These are phyloP conservation scores for Apogon talboti DNA, from an alignment of 2,797 vertebrate species.

Conservation along the genomic window DNA sequence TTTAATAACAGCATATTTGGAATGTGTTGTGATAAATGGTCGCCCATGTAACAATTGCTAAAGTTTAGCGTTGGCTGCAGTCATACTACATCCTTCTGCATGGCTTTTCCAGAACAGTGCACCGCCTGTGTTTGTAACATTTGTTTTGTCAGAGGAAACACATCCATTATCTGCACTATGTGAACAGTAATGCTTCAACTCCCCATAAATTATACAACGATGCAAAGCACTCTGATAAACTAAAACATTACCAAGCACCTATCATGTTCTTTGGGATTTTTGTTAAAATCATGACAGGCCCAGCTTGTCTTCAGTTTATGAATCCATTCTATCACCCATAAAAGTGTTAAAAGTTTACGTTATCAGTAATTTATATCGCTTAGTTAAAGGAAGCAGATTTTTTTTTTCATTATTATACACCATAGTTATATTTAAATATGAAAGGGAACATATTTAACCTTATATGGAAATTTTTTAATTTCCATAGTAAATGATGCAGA, in stretches of 20 bases:
- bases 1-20: constrained; percentile 92
- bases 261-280: constrained; percentile 37
- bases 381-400: constrained; percentile 2
- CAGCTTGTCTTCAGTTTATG: neutral
- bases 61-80: constrained; percentile 91
- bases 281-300: constrained; percentile 22
- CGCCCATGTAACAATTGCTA: constrained; percentile 90
- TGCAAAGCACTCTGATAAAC: constrained; percentile 32
- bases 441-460: too few species aligned
- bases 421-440: neutral
- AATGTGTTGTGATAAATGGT: constrained; percentile 93
- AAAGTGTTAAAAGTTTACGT: constrained; percentile 13
- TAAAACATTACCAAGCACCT: constrained; percentile 26
- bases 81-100: constrained; percentile 92
- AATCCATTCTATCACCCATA: constrained; percentile 11
- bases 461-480: constrained; percentile 28
- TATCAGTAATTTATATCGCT: constrained; percentile 6
- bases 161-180: constrained; percentile 36
- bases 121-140: constrained; percentile 88
- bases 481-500: constrained; percentile 55
- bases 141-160: constrained; percentile 71
- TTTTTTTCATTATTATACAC: neutral
- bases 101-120: constrained; percentile 92
- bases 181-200: constrained; percentile 19
- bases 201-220: constrained; percentile 31